Conservation (phyloP, 2,888 invertebrate species). For the Conchocele bisecta region DNA sequence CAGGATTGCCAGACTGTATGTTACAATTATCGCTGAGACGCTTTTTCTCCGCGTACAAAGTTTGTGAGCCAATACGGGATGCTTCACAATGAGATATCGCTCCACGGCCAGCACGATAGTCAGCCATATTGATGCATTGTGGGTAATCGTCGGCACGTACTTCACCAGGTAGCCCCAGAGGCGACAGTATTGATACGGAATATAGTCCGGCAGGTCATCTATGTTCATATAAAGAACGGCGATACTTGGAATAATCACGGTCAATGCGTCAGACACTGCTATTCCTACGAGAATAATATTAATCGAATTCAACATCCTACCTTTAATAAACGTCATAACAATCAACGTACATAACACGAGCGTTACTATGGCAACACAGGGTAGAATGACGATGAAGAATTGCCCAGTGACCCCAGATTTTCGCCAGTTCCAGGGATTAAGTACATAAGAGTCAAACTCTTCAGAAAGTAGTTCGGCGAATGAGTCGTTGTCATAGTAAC, state of each 20-base stretch:
- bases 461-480: slow-evolving; percentile 48
- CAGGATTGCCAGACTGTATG: slow-evolving; percentile 89
- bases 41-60: slow-evolving; percentile 87
- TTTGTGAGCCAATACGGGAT: slow-evolving; percentile 92
- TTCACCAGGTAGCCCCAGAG: slow-evolving; percentile 85
- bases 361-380: slow-evolving; percentile 92
- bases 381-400: slow-evolving; percentile 88
- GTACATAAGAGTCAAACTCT: slow-evolving; percentile 54
- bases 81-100: slow-evolving; percentile 96
- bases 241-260: slow-evolving; percentile 83
- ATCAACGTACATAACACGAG: slow-evolving; percentile 94
- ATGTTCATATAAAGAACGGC: slow-evolving; percentile 95
- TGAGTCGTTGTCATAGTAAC: slow-evolving; percentile 3
- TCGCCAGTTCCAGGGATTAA: slow-evolving; percentile 61
- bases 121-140: slow-evolving; percentile 96
- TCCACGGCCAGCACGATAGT: slow-evolving; percentile 95
- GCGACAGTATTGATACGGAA: slow-evolving; percentile 90
- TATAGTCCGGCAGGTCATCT: slow-evolving; percentile 91
- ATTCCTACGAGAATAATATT: slow-evolving; percentile 95
- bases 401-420: slow-evolving; percentile 15
- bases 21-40: slow-evolving; percentile 89
- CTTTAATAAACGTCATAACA: slow-evolving; percentile 92
- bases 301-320: slow-evolving; percentile 94
- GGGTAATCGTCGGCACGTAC: slow-evolving; percentile 85
- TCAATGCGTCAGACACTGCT: slow-evolving; percentile 96